Percentiles rank a stretch among this genome's conserved stretches.
Conservation (phyloP, 2,888 invertebrate genomes). For the Leptinotarsa juncta region DNA sequence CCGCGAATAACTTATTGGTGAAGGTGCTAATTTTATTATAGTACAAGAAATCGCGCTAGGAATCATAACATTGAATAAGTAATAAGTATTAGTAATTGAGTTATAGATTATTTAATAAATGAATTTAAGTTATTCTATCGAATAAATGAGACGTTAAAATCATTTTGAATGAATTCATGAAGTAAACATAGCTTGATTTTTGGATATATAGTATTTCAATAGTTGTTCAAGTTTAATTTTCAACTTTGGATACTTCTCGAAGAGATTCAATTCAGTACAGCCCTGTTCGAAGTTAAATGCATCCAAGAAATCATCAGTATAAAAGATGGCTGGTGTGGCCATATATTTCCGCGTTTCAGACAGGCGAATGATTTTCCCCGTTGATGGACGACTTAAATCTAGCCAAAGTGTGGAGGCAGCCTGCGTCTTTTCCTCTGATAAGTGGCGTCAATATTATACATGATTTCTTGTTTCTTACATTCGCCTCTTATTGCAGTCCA, state of each 20-base stretch:
- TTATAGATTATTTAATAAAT: too few species aligned
- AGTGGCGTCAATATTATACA: conserved; percentile 64
- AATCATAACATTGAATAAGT: too few species aligned
- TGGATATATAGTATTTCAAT: too few species aligned
- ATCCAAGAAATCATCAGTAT: conserved; percentile 52
- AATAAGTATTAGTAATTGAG: too few species aligned
- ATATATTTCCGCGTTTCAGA: conserved; percentile 62
- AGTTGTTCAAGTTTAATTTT: background rate
- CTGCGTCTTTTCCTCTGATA: conserved; percentile 52
- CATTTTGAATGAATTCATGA: too few species aligned
- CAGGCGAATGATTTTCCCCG: conserved; percentile 64
- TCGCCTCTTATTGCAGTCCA: conserved; percentile 61
- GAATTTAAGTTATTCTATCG: too few species aligned
- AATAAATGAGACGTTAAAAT: too few species aligned
- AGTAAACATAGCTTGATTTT: too few species aligned
- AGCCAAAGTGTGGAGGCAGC: conserved; percentile 52
- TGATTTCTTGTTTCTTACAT: conserved; percentile 65
- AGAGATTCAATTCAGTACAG: conserved; percentile 34
- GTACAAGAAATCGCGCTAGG: too few species aligned
- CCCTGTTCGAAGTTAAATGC: conserved; percentile 46
- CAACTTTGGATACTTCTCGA: background rate
- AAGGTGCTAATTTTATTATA: too few species aligned
- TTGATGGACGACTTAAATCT: conserved; percentile 65
- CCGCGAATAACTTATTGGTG: too few species aligned
- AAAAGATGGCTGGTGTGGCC: conserved; percentile 51